Evolutionary conservation across 1,140 invertebrate species (phyloP).

Genomic region (Cyrtorhinus lividipennis): DNA sequence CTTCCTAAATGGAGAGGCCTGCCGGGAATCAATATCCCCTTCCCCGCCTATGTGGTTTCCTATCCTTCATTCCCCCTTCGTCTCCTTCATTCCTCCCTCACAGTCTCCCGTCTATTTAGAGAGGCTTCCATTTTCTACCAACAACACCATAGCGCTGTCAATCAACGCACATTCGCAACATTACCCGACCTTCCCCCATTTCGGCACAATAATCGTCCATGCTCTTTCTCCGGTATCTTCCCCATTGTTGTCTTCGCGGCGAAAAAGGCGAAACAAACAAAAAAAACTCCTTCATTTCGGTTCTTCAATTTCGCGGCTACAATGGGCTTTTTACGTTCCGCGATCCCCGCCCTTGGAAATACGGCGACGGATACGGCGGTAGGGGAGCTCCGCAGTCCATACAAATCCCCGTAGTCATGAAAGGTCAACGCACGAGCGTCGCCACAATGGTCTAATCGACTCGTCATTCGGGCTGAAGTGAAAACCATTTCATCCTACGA

Average conservation of each 20-base stretch:
- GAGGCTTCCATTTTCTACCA: neutral
- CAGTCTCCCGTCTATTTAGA: neutral
- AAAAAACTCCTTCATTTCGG: neutral
- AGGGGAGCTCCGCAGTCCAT: too few relatives aligned
- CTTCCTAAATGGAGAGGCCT: conserved; percentile 4
- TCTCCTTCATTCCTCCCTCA: neutral
- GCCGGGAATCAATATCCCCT: neutral
- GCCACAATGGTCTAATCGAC: too few relatives aligned
- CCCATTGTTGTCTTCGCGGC: too few relatives aligned
- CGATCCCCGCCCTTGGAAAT: too few relatives aligned
- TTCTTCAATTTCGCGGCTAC: neutral
- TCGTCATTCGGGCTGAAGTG: too few relatives aligned
- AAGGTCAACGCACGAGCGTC: too few relatives aligned
- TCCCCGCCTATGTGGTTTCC: neutral
- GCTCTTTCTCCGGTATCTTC: neutral
- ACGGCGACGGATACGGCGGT: too few relatives aligned
- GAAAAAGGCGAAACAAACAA: neutral
- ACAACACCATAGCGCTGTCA: neutral
- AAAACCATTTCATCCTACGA: too few relatives aligned
- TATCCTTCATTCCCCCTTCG: neutral
- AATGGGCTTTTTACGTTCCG: neutral
- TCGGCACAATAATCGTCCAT: neutral
- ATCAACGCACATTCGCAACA: conserved; percentile 4
- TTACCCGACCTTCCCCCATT: neutral
- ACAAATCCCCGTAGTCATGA: too few relatives aligned